Evolutionary conservation across 2,888 invertebrate species (phyloP), one percentile per base, ranked within the genome.

Genomic region (Theodoxus fluviatilis): DNA sequence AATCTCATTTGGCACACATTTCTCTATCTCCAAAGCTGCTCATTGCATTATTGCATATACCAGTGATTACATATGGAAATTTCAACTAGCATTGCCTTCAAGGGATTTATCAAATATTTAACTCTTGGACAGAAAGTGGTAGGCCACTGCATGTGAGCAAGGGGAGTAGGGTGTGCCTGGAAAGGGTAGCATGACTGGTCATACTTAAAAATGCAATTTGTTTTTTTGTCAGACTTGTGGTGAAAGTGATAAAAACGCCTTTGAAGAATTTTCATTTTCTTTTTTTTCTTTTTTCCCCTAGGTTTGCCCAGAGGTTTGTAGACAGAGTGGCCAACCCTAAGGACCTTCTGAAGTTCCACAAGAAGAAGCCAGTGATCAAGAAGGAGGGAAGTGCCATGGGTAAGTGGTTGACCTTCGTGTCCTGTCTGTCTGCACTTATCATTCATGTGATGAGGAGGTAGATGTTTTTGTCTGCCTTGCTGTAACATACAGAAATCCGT

Each of bases 271-370:
- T 28, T 28, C 4, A 31, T 9, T 22, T 15, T 65, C 55, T 31
- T 49, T 55, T 28, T 28, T 37, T 31, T 18, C 18, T 31, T 52
- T 47, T 67, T 22, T 68, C 70, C 70, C 72, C 49, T 70, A 86
- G 89, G 73, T 88, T 90, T 86, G 85, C 87, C 33, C 94, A 94
- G 81, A 91, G 91, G 78, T 97, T 92, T 86, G 90, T 90, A 65
- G 92, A 92, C 9, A 89, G 89, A 72, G 92, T 96, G 0, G 96
- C 96, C 0, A 98, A 98, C 88, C 92, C 94, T 1, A 91, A 91
- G 73, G 95, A 95, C 78, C 90, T 96, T 78, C 87, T 98, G 15
- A 86, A 91, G 59, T 92, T 95, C 85, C 90, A 90, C 72, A 89
- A 90, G 72, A 89, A 89, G 76, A 86, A 85, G 67, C 81, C 87